Evolutionary conservation across 2,113 vertebrate genomes (phyloP), one percentile per base, ranked within the genome.

Genomic region (Oryzias curvinotus): DNA sequence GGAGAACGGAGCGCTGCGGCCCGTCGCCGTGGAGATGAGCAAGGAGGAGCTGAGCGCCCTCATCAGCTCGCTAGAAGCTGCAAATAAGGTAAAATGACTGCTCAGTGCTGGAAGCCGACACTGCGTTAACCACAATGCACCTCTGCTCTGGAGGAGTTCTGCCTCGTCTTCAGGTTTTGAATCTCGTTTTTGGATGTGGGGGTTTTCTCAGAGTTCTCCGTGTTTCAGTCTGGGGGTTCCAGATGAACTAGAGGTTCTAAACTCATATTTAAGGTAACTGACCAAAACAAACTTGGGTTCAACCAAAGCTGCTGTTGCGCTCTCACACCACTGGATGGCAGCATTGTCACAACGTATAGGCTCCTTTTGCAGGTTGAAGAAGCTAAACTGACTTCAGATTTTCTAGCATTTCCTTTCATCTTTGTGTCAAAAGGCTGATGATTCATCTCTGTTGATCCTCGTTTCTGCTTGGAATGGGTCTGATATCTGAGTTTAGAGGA

Each of bases 11-110:
- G 77, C 88, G 51, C 67, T 93, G 28, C 93, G 85, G 14, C 89
- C 92, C 0, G 42, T 95, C 76, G 92, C 93, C 56, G 71, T 99
- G 78, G 97, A 99, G 88, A 95, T 98, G 94, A 95, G 89, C 86
- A 93, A 93, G 83, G 95, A 99, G 63, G 96, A 98, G 65, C 58
- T 98, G 16, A 93, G 95, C 79, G 87, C 82, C 36, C 92, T 99
- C 62, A 93, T 99, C 82, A 92, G 73, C 68, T 89, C 94, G 5
- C 81, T 99, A 55, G 96, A 99, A 87, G 95, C 94, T 0, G 95
- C 95, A 62, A 96, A 97, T 85, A 98, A 98, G 96, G 97, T 99
- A 75, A 14, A 51, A 30, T 43, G 17, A 53, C 5, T 14, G 8
- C n/a, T n/a, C n/a, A n/a, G n/a, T n/a, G 14, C 14, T 14, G 44